A percentile compares a stretch with the other conserved stretches of the same genome.
phyloP scores from a whole-genome alignment of 2,888 invertebrate genomes.

The Zele albiditarsus region DNA sequence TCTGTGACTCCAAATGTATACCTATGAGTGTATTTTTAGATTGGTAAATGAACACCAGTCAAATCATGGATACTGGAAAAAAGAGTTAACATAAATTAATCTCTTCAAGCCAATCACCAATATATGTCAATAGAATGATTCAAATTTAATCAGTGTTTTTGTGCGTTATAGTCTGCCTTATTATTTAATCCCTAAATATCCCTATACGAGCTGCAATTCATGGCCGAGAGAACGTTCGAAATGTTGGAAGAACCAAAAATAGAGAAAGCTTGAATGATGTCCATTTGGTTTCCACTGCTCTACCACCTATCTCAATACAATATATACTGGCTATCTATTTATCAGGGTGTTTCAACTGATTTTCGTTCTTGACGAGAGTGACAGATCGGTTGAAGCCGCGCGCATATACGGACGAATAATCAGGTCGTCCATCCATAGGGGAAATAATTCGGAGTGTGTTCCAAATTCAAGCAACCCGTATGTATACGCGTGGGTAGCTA shows the following conservation, averaged over 20 bases:
- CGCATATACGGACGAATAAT: slow-evolving; percentile 20
- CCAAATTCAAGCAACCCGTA: slow-evolving; percentile 46
- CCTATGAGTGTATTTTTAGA: neutral
- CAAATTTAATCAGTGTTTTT: neutral
- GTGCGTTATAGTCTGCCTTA: neutral
- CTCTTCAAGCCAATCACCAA: too few relatives aligned
- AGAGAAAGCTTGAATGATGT: too few relatives aligned
- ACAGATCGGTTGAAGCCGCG: neutral
- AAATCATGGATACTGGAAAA: neutral
- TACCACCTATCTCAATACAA: neutral
- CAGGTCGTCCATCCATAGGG: slow-evolving; percentile 15
- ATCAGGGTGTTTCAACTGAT: neutral
- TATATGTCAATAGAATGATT: neutral
- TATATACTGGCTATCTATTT: neutral
- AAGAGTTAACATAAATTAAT: too few relatives aligned
- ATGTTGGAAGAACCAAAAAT: neutral
- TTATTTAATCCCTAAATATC: neutral
- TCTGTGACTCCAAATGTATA: neutral
- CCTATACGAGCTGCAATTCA: neutral
- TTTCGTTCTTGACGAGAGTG: neutral
- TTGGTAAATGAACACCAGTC: neutral
- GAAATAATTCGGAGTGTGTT: slow-evolving; percentile 34
- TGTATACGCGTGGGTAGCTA: slow-evolving; percentile 50
- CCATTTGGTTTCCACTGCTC: neutral
- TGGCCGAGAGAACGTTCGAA: neutral